These are phyloP conservation scores for Luscinia luscinia DNA, from an alignment of 2,797 vertebrate species.

Conservation along the genomic window DNA sequence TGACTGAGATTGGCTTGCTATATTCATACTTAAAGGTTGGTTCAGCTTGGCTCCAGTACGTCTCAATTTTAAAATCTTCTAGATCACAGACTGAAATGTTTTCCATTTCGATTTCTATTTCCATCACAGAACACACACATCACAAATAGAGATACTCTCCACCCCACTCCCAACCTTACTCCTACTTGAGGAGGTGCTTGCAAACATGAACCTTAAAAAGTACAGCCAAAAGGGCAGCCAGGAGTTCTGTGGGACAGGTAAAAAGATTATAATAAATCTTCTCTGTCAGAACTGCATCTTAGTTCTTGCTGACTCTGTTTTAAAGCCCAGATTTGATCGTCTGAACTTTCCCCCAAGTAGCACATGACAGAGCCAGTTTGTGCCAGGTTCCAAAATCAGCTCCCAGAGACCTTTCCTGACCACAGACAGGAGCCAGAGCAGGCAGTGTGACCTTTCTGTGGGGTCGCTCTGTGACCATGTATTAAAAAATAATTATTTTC, in stretches of 20 bases:
- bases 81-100: background rate
- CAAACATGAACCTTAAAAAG: background rate
- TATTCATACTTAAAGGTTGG: background rate
- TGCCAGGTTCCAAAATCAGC: slow-evolving; percentile 43
- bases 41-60: background rate
- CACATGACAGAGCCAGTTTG: background rate
- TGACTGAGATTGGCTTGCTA: background rate
- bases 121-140: background rate
- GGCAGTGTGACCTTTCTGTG: background rate
- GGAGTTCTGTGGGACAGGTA: background rate
- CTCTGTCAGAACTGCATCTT: background rate
- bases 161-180: background rate
- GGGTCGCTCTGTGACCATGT: background rate
- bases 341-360: background rate
- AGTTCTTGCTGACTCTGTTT: background rate
- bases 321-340: background rate
- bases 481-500: background rate
- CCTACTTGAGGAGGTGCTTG: background rate
- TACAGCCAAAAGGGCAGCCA: background rate
- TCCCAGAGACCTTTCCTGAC: slow-evolving; percentile 12
- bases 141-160: background rate
- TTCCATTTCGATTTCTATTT: background rate
- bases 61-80: background rate
- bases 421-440: background rate
- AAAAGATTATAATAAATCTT: background rate